These are phyloP conservation scores for Argopecten irradians DNA, from an alignment of 1,140 invertebrate genomes.

Conservation along the genomic window DNA sequence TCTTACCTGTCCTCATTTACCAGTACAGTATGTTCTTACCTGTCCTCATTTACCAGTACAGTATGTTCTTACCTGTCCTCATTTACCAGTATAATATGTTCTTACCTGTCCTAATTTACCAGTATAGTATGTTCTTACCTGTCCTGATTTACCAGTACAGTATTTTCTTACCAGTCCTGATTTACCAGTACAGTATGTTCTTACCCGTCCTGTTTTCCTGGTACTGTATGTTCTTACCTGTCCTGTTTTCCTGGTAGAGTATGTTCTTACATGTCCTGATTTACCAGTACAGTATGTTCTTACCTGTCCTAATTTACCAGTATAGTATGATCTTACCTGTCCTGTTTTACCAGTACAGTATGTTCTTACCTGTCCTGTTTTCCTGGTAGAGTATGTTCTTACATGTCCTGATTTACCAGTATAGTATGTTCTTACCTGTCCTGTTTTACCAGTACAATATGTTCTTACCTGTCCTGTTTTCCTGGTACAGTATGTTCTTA, in stretches of 20 bases:
- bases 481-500: conserved; percentile 68
- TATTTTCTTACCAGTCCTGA: no score
- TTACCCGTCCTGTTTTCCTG: conserved; percentile 68
- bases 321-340: conserved; percentile 59
- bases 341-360: conserved; percentile 67
- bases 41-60: conserved; percentile 65
- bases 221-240: conserved; percentile 66
- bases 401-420: no score
- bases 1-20: no score
- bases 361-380: conserved; percentile 63
- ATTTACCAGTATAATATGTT: no score
- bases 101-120: conserved; percentile 66
- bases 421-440: conserved; percentile 59
- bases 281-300: conserved; percentile 68
- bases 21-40: conserved; percentile 58
- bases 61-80: no score
- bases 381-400: conserved; percentile 69
- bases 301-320: no score
- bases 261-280: conserved; percentile 67
- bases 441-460: conserved; percentile 66
- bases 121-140: conserved; percentile 66
- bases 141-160: conserved; percentile 66
- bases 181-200: no score
- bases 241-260: conserved; percentile 65
- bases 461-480: conserved; percentile 65